Evolutionary conservation across 2,888 invertebrate species (phyloP).

Genomic region (Tethea ocularis): DNA sequence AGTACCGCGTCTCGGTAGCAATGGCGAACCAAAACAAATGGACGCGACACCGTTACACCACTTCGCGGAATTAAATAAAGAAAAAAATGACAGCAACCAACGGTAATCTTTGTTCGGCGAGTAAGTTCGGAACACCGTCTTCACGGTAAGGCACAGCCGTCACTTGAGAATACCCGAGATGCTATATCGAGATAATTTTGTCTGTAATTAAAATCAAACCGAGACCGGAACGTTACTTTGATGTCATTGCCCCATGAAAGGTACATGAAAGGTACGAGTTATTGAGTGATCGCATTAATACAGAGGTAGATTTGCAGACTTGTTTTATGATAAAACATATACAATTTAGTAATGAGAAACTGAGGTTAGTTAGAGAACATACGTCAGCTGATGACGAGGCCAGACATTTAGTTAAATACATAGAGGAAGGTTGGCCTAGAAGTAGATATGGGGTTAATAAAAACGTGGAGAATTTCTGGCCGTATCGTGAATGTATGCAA

Average conservation of each 20-base stretch:
- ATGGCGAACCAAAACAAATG: constrained; percentile 77
- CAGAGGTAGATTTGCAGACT: no score
- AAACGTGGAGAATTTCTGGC: no score
- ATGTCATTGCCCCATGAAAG: constrained; percentile 31
- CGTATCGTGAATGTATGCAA: no score
- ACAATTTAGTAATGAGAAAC: no score
- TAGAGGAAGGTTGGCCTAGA: no score
- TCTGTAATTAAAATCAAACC: constrained; percentile 59
- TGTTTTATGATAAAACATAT: no score
- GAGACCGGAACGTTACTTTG: constrained; percentile 39
- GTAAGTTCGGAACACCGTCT: constrained; percentile 62
- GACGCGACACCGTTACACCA: constrained; percentile 76
- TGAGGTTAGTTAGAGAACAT: no score
- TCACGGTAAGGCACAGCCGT: constrained; percentile 55
- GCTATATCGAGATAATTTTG: constrained; percentile 47
- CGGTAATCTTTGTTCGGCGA: constrained; percentile 74
- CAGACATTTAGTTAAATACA: no score
- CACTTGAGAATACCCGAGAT: constrained; percentile 30
- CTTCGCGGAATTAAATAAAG: constrained; percentile 78
- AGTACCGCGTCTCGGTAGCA: constrained; percentile 36
- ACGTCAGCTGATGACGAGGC: no score
- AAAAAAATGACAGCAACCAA: constrained; percentile 69
- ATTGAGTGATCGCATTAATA: no score
- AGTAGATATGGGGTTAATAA: no score
- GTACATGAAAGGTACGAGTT: no score